Evolutionary conservation across 2,888 invertebrate genomes (phyloP), one percentile per base, ranked within the genome.

Genomic region (Agrotis clavis): DNA sequence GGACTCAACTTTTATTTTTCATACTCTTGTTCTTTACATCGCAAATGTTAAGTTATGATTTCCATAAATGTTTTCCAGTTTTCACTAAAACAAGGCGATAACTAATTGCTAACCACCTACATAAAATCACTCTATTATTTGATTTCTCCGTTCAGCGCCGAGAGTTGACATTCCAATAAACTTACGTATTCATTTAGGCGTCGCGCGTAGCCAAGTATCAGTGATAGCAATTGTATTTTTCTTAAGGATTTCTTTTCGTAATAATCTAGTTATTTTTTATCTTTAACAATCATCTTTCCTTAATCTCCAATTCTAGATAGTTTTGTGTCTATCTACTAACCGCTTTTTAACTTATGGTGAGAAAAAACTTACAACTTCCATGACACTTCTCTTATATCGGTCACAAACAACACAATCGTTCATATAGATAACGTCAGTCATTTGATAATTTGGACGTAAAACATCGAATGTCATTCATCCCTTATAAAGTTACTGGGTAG

Each of bases 401-500:
- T 64, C 76, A 75, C 65, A 82, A 82, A 72, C 65, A 79, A 79
- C 65, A 50, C 65, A 79, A 79, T 82, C 78, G 57, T 59, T 82
- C 64, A 77, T 81, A 65, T n/a, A 61, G 77, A 78, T 78, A 77
- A 77, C 56, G 56, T 81, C 82, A 19, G 30, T 65, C 64, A 18
- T 48, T 56, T 53, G 82, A 81, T 77, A 53, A 64, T 53, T 70
- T 65, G 51, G 78, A 63, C 57, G 53, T 63, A 35, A 64, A 54
- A 78, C 25, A 53, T 1, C 59, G 21, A 53, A 59, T 35, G 30
- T 30, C 25, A 59, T 53, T 59, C 19, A 35, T 25, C 16, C 21
- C 25, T 19, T 45, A 18, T 57, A 30, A 35, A 45, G 18, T 35
- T 53, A 64, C 56, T 13, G 16, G 25, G 7, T 59, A 30, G 4